Conservation (phyloP, 2,113 vertebrate genomes). For the Pandion haliaetus region DNA sequence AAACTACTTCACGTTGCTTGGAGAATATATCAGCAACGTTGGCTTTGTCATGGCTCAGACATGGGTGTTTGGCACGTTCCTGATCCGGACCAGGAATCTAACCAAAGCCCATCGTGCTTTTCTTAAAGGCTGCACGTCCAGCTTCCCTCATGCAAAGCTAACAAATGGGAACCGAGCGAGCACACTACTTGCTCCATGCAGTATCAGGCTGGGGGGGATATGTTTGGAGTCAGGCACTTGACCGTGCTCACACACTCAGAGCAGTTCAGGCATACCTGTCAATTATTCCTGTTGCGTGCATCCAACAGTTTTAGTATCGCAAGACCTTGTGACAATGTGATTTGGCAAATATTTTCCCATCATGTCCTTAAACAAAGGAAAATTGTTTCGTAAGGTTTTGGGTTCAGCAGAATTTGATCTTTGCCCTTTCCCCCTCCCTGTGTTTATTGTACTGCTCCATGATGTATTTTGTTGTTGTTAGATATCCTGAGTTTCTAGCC, state of each 20-base stretch:
- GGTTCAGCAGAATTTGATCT: background rate
- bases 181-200: background rate
- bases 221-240: background rate
- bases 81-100: background rate
- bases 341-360: background rate
- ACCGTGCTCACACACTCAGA: background rate
- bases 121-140: background rate
- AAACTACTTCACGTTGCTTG: background rate
- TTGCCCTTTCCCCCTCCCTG: background rate
- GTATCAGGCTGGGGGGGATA: background rate
- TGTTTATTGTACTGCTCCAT: background rate
- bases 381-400: background rate
- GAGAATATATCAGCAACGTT: background rate
- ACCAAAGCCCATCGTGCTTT: rapidly evolving
- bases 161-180: rapidly evolving
- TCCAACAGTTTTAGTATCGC: background rate
- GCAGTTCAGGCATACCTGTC: background rate
- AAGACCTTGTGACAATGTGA: background rate
- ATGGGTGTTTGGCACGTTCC: background rate
- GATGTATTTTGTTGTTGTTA: background rate
- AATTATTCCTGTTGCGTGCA: background rate
- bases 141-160: background rate
- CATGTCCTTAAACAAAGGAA: background rate
- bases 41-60: background rate
- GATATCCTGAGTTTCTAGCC: background rate